phyloP scores from a whole-genome alignment of 2,797 vertebrate species.

The Enteromius mattozi region DNA sequence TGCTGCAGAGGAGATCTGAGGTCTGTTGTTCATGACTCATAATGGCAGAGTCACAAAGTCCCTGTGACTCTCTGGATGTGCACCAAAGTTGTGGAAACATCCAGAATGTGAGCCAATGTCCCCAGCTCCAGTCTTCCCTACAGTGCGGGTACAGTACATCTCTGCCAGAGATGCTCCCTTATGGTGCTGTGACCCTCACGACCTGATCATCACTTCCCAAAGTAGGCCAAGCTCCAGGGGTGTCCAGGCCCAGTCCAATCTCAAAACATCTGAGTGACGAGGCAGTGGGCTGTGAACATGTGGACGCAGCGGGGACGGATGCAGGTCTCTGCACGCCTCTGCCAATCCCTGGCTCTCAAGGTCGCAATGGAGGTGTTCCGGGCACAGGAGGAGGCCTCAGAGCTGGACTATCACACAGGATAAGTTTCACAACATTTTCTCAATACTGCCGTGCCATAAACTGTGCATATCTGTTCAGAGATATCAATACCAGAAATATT shows the following conservation, averaged over 20 bases:
- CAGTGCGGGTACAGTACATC: slow-evolving; percentile 9
- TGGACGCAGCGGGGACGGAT: slow-evolving; percentile 56
- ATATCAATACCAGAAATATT: neutral
- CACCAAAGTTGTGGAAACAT: slow-evolving; percentile 44
- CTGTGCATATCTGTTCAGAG: neutral
- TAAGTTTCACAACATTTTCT: slow-evolving; percentile 4
- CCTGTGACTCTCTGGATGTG: slow-evolving; percentile 36
- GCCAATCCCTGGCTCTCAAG: slow-evolving; percentile 56
- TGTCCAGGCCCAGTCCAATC: slow-evolving; percentile 48
- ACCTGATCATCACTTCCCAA: slow-evolving; percentile 55
- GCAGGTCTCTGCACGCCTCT: slow-evolving; percentile 37
- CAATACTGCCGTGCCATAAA: neutral
- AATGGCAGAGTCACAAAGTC: slow-evolving; percentile 47
- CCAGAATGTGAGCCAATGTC: slow-evolving; percentile 45
- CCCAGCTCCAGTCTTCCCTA: slow-evolving; percentile 25
- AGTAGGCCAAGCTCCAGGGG: slow-evolving; percentile 52
- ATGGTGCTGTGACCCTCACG: slow-evolving; percentile 46
- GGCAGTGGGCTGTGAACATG: slow-evolving; percentile 58
- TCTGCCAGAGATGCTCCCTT: slow-evolving; percentile 41
- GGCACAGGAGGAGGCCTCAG: slow-evolving; percentile 49
- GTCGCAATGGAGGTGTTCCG: slow-evolving; percentile 50
- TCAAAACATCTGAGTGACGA: slow-evolving; percentile 14
- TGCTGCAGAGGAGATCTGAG: neutral
- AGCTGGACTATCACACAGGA: slow-evolving; percentile 21
- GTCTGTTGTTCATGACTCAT: slow-evolving; percentile 46